A percentile compares a stretch with the other conserved stretches of the same genome.
These are phyloP conservation scores for Danio kyathit DNA, from an alignment of 2,797 vertebrate genomes.

Conservation along the genomic window DNA sequence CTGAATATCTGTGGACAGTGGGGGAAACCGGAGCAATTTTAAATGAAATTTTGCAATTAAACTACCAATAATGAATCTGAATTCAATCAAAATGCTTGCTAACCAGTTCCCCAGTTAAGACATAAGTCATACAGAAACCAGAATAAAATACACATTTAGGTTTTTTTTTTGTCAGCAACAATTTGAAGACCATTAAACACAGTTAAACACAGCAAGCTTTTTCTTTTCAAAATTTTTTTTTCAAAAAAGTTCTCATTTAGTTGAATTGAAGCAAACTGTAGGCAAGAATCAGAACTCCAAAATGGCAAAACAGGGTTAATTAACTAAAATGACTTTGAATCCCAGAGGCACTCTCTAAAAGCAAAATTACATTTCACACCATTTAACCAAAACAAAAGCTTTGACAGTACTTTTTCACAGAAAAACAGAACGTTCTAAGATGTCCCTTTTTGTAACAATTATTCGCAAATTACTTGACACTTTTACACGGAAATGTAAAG, in stretches of 20 bases:
- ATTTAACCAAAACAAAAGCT: slow-evolving; percentile 17
- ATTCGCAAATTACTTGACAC: slow-evolving; percentile 3
- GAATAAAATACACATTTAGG: too few relatives aligned
- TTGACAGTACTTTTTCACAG: neutral
- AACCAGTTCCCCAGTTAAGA: too few relatives aligned
- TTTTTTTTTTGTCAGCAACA: too few relatives aligned
- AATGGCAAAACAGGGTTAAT: neutral
- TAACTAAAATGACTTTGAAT: neutral
- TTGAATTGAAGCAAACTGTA: neutral
- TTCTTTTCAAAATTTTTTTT: too few relatives aligned
- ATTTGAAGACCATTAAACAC: too few relatives aligned
- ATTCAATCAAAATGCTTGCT: too few relatives aligned
- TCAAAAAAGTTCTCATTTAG: neutral
- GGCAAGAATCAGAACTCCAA: neutral
- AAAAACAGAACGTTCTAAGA: slow-evolving; percentile 6
- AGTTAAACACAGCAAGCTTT: too few relatives aligned
- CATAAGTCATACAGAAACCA: too few relatives aligned
- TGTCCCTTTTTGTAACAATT: slow-evolving; percentile 14
- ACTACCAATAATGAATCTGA: too few relatives aligned
- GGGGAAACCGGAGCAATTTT: too few relatives aligned
- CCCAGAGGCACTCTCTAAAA: neutral
- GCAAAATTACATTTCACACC: neutral
- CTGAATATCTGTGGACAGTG: too few relatives aligned
- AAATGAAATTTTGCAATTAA: too few relatives aligned
- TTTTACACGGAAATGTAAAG: slow-evolving; percentile 26